Evolutionary conservation across 2,113 vertebrate species (phyloP), one percentile per base, ranked within the genome.

Genomic region (Paracanthobrama guichenoti): DNA sequence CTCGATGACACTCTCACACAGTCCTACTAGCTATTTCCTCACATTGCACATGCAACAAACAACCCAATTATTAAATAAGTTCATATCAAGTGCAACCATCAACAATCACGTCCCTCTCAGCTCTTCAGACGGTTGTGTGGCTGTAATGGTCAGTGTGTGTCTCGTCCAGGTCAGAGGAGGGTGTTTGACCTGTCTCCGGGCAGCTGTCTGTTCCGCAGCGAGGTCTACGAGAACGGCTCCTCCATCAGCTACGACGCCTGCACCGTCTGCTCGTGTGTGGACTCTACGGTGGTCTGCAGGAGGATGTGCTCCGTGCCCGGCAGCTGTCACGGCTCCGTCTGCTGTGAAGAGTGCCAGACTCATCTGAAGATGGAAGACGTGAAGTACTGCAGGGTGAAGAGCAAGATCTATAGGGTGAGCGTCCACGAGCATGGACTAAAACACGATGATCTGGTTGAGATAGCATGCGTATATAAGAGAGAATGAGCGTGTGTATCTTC

Each of bases 131-230:
- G n/a, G n/a, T n/a, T n/a, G n/a, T n/a, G n/a, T n/a, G n/a, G n/a
- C n/a, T n/a, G n/a, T n/a, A n/a, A n/a, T n/a, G 31, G 2, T 6
- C 35, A 6, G 39, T 39, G 39, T 39, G 39, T 39, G 39, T 39
- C 35, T 4, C 28, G 35, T 39, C 35, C 82, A 99, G 98, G 97
- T 84, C 98, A 99, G 93, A 96, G 98, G 92, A 98, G 97, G 92
- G 98, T 99, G 88, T 99, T 99, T 85, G 97, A 99, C 88, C 94
- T 99, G 82, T 96, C 95, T 0, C 94, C 95, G 86, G 97, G 98
- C 88, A 99, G 97, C 92, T 99, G 98, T 86, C 92, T 99, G 42
- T 99, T 99, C 92, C 97, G 95, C 89, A 98, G 97, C 67, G 96
- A 99, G 0, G 96, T 99, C 28, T 97, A 97, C 79, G 97, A 99